Evolutionary conservation across 2,888 invertebrate species (phyloP).

Genomic region (Ennomos quercinarius): DNA sequence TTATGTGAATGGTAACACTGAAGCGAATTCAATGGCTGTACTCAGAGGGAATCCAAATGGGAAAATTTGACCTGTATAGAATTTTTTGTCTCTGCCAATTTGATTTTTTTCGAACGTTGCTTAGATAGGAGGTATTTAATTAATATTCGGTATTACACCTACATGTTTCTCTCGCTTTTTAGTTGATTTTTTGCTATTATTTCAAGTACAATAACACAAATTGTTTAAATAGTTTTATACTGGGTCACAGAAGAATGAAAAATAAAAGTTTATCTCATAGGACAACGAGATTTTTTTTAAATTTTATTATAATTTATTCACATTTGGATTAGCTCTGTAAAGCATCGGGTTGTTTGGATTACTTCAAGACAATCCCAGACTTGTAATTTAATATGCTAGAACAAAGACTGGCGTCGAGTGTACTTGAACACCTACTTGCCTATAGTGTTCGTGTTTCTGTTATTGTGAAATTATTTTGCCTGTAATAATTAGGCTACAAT

Average conservation of each 20-base stretch:
- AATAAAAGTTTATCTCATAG: too few relatives aligned
- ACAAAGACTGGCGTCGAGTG: slow-evolving; percentile 5
- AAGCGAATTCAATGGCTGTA: slow-evolving; percentile 19
- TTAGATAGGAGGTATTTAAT: too few relatives aligned
- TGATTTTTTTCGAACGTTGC: too few relatives aligned
- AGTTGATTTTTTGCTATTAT: too few relatives aligned
- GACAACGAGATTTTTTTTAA: too few relatives aligned
- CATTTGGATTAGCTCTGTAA: slow-evolving; percentile 18
- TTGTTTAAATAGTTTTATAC: too few relatives aligned
- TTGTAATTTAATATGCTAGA: slow-evolving; percentile 12
- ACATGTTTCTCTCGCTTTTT: too few relatives aligned
- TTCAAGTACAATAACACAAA: too few relatives aligned
- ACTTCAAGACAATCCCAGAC: slow-evolving; percentile 14
- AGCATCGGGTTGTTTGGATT: slow-evolving; percentile 6
- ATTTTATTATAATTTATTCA: background rate
- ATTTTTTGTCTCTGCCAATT: background rate
- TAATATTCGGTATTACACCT: too few relatives aligned
- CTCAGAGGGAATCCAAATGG: slow-evolving; percentile 34
- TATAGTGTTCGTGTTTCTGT: slow-evolving; percentile 17
- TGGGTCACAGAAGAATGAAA: too few relatives aligned
- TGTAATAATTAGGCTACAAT: slow-evolving; percentile 18
- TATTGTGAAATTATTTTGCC: slow-evolving; percentile 5
- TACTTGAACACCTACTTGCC: slow-evolving; percentile 38
- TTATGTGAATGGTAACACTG: slow-evolving; percentile 37
- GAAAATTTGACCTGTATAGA: slow-evolving; percentile 7